Evolutionary conservation across 2,113 vertebrate species (phyloP), one percentile per base, ranked within the genome.

Genomic region (Platysteira castanea): DNA sequence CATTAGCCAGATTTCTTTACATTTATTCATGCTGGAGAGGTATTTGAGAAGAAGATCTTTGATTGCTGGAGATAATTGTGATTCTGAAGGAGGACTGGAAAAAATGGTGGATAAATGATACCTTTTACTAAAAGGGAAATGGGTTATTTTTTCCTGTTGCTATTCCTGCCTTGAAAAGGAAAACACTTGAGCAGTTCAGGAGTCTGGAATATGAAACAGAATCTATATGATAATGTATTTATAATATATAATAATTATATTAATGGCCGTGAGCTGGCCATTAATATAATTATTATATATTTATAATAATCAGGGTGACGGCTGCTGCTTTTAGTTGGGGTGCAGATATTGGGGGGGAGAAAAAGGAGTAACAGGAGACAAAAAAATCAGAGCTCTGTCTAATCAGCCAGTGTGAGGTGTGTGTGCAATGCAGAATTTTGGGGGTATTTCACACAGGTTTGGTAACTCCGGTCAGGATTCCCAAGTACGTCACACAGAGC

Each of bases 351-450:
- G 39, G 27, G 23, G 41, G 33, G 7, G 2, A 6, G 30, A 26
- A 23, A 21, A 18, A 76, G 57, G 56, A 50, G 13, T 30, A 30
- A 30, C 5, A 35, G 52, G 30, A 67, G 44, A 21, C 6, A 13
- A 27, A 46, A 31, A n/a, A 74, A 50, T 15, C 2, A 1, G 26
- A 22, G 2, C 17, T 16, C 7, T 76, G 35, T 39, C 76, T 39
- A 16, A 27, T 37, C 11, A 75, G 52, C 8, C 35, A 4, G 9
- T 3, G 2, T 0, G 52, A 4, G 22, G 1, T 21, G 28, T 21
- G 65, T 9, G 33, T 30, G 10, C 27, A n/a, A 2, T 0, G 19
- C 49, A 60, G 76, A 27, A 5, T 42, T 84, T 78, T 11, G 5
- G 33, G 8, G 20, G 15, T 6, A 2, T 52, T 82, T 61, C 31